Conservation (phyloP, 2,797 vertebrate species). For the Periophthalmus magnuspinnatus region DNA sequence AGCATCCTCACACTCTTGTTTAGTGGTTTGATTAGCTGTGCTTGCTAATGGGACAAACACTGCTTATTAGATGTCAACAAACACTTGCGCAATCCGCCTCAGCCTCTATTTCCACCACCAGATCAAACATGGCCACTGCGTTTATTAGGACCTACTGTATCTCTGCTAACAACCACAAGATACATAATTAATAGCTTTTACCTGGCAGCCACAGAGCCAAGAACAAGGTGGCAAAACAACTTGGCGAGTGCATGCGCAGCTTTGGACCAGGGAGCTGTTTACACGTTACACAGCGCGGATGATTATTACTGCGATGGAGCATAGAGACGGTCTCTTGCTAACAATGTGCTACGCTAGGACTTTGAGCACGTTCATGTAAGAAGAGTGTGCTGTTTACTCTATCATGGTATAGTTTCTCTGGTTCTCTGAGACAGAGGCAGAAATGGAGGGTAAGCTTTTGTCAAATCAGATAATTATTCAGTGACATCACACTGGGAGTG, state of each 20-base stretch:
- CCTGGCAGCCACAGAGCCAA: conserved; percentile 57
- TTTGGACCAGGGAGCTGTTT: conserved; percentile 1
- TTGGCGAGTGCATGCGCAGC: not conserved
- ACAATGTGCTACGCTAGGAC: not conserved
- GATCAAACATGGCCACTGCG: conserved; percentile 68
- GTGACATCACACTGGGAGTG: no score
- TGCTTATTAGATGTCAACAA: conserved; percentile 7
- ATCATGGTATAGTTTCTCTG: not conserved
- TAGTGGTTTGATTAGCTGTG: not conserved
- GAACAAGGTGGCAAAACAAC: conserved; percentile 28
- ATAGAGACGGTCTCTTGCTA: not conserved
- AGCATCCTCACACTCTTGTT: not conserved
- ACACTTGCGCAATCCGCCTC: not conserved
- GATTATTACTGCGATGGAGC: not conserved
- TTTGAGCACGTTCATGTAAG: not conserved
- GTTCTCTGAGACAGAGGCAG: not conserved
- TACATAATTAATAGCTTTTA: conserved; percentile 75
- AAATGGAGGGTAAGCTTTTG: no score
- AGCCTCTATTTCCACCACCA: conserved; percentile 9
- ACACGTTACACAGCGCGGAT: not conserved
- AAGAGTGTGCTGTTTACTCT: not conserved
- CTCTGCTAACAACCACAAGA: conserved; percentile 65
- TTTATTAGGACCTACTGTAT: conserved; percentile 70
- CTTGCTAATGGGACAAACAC: not conserved
- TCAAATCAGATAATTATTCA: no score